phyloP scores from a whole-genome alignment of 1,140 invertebrate species.

The Limonius californicus region DNA sequence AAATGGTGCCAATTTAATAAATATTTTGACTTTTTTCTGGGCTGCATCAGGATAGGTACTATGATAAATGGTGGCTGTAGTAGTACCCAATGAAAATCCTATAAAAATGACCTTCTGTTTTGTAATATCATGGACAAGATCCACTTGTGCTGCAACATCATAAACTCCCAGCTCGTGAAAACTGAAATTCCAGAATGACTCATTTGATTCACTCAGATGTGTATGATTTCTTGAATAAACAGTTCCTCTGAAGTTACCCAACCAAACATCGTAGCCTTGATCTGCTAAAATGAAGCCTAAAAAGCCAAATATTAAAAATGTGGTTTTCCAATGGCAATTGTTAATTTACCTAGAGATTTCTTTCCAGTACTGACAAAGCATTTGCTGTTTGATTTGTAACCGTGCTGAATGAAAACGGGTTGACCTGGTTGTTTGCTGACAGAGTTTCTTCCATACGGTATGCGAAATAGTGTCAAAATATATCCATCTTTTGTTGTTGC shows the following conservation, averaged over 20 bases:
- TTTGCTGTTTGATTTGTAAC: conserved; percentile 59
- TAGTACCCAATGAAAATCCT: conserved; percentile 58
- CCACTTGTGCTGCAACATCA: conserved; percentile 51
- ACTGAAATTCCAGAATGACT: conserved; percentile 58
- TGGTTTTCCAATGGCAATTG: background rate
- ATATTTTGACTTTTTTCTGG: conserved; percentile 4
- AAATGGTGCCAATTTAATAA: conserved; percentile 18
- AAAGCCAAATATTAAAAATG: no score
- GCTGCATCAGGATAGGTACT: conserved; percentile 15
- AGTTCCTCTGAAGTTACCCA: conserved; percentile 63
- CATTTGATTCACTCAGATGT: conserved; percentile 44
- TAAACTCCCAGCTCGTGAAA: conserved; percentile 54
- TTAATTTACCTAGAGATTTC: conserved; percentile 49
- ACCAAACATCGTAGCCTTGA: conserved; percentile 70
- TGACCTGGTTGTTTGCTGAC: background rate
- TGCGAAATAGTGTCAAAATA: conserved; percentile 44
- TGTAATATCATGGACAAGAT: conserved; percentile 54
- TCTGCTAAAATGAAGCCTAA: conserved; percentile 62
- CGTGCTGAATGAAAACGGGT: conserved; percentile 62
- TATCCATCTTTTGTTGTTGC: conserved; percentile 58
- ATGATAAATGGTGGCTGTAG: conserved; percentile 27
- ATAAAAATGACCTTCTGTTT: conserved; percentile 54
- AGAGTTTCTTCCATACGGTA: conserved; percentile 22
- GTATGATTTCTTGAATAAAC: conserved; percentile 52
- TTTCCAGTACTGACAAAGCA: conserved; percentile 58